Conservation (phyloP, 1,140 invertebrate species). For the Triops longicaudatus region DNA sequence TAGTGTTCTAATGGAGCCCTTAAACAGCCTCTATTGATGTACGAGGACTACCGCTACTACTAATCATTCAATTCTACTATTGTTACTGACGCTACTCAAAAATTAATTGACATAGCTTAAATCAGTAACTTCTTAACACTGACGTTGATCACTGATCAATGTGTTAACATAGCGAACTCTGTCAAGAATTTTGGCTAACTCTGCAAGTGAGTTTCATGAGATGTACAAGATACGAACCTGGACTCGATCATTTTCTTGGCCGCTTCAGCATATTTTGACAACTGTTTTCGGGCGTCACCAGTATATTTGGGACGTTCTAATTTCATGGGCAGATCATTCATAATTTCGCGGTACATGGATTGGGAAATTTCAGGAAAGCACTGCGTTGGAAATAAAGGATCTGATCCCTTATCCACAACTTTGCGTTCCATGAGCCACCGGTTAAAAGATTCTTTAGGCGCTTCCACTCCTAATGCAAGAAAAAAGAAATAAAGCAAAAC, state of each 20-base stretch:
- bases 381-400: constrained; percentile 80
- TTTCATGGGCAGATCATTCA: constrained; percentile 97
- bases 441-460: constrained; percentile 91
- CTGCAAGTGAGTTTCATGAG: neutral
- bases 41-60: too few species aligned
- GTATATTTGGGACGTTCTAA: constrained; percentile 88
- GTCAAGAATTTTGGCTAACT: neutral
- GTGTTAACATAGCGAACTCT: neutral
- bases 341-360: constrained; percentile 94
- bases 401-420: constrained; percentile 65
- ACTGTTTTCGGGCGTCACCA: constrained; percentile 89
- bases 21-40: too few species aligned
- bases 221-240: constrained; percentile 40
- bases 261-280: constrained; percentile 89
- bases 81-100: too few species aligned
- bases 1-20: too few species aligned
- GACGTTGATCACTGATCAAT: too few species aligned
- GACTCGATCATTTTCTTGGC: constrained; percentile 95
- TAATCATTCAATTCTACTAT: too few species aligned
- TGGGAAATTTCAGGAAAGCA: constrained; percentile 86
- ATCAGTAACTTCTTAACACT: too few species aligned
- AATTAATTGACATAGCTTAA: too few species aligned
- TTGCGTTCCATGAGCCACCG: constrained; percentile 93
- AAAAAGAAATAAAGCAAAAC: constrained; percentile 18
- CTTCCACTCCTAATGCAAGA: constrained; percentile 62